Conservation (phyloP, 2,888 invertebrate species). For the Pterostichus madidus region DNA sequence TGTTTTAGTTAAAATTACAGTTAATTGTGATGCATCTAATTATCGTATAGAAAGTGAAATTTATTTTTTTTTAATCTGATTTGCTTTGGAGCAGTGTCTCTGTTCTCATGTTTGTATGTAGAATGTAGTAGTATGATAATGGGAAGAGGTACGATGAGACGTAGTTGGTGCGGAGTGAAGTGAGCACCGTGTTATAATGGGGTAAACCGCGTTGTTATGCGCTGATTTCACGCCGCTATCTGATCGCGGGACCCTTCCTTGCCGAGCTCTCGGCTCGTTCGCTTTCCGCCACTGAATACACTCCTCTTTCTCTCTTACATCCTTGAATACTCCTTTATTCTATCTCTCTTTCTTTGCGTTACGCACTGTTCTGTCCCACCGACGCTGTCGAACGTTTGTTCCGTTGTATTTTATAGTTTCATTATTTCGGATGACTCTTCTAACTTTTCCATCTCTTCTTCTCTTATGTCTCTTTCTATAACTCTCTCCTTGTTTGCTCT, state of each 20-base stretch:
- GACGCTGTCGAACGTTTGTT: slow-evolving; percentile 50
- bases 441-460: slow-evolving; percentile 21
- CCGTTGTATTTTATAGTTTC: slow-evolving; percentile 57
- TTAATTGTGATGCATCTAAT: too few species aligned
- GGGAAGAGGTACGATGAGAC: slow-evolving; percentile 24
- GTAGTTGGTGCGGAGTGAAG: slow-evolving; percentile 68
- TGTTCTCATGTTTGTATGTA: neutral
- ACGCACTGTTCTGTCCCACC: slow-evolving; percentile 47
- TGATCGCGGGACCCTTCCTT: slow-evolving; percentile 74
- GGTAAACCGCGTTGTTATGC: slow-evolving; percentile 78
- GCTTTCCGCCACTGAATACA: slow-evolving; percentile 21
- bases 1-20: too few species aligned
- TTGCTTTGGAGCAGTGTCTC: too few species aligned
- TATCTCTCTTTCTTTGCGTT: slow-evolving; percentile 38
- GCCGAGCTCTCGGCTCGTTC: slow-evolving; percentile 7
- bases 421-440: slow-evolving; percentile 54
- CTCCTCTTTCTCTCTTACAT: slow-evolving; percentile 7
- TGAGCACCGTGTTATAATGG: slow-evolving; percentile 75
- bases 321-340: neutral
- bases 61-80: too few species aligned
- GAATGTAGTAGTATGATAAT: slow-evolving; percentile 3
- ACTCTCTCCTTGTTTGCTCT: slow-evolving; percentile 2
- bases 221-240: slow-evolving; percentile 77
- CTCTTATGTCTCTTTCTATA: slow-evolving; percentile 15
- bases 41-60: too few species aligned